Percentiles rank a stretch among this genome's conserved stretches.
These are phyloP conservation scores for Galleria mellonella DNA, from an alignment of 1,140 invertebrate species.

Conservation along the genomic window DNA sequence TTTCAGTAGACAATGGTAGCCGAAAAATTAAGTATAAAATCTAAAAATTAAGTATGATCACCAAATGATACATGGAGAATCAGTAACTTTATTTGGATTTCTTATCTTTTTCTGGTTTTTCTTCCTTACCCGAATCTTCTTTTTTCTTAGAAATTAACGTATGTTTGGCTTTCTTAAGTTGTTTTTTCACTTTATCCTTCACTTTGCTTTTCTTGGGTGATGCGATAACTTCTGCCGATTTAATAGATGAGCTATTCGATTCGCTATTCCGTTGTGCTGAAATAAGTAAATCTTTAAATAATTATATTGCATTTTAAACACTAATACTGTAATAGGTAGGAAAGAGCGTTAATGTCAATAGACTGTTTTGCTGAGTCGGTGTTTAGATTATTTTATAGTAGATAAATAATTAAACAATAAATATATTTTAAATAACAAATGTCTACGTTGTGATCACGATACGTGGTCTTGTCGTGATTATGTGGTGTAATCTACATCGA, in stretches of 20 bases:
- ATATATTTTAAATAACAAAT: no score
- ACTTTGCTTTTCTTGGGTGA: slow-evolving; percentile 62
- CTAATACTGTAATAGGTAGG: no score
- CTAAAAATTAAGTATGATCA: not conserved
- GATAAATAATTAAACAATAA: no score
- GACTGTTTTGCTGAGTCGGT: no score
- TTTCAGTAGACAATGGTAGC: slow-evolving; percentile 22
- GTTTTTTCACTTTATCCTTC: slow-evolving; percentile 66
- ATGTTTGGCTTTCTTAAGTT: slow-evolving; percentile 64
- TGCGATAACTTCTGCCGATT: slow-evolving; percentile 45
- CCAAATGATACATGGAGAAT: not conserved
- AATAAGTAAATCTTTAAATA: slow-evolving; percentile 14
- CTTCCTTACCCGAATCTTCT: slow-evolving; percentile 31
- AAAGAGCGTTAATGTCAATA: no score
- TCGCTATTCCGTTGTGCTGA: slow-evolving; percentile 65
- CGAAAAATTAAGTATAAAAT: slow-evolving; percentile 5
- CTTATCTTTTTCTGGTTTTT: slow-evolving; percentile 52
- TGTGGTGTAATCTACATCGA: no score
- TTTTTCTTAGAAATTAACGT: slow-evolving; percentile 61
- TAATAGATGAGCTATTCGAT: slow-evolving; percentile 60
- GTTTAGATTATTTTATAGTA: no score
- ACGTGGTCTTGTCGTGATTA: no score
- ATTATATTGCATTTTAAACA: slow-evolving; percentile 1
- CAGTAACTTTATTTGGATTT: slow-evolving; percentile 36
- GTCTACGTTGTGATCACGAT: no score